Base-by-base conservation (phyloP, 2,797 vertebrate species). In the Malacoctenus gilli region DNA sequence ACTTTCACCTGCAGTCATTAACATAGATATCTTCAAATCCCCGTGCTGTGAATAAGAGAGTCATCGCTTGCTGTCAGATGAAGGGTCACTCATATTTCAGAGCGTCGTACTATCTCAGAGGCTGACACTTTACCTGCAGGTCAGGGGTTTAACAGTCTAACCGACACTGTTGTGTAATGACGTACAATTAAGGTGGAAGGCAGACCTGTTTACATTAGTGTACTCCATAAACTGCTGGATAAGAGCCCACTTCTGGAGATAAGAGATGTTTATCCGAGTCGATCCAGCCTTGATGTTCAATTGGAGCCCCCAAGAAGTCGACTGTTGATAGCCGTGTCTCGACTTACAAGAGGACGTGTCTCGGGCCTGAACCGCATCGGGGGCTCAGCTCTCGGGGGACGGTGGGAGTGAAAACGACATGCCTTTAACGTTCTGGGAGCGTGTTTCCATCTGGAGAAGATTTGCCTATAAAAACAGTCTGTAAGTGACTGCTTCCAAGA, bases 1-100 rank as follows among this genome's bases (percentile, higher is more conserved):
- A 84, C 83, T 86, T 85, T 86, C 82, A 75, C 85, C 83, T 75
- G 54, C 18, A 0, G 5, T 77, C 77, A 74, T 82, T 74, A 79
- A 77, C 75, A 78, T 52, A 68, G 28, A 80, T 78, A 60, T 77
- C 75, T 71, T 59, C 20, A 71, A 81, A 77, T 64, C 75, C 65
- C 47, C 13, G 35, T 1, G 13, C 7, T 32, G 43, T 58, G 75
- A 47, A 72, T 47, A 73, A 19, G 15, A 32, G 3, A 0, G 28
- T 30, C 40, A 61, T 53, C 54, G 34, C 41, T 48, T 65, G 25
- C 14, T 32, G 42, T 31, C 1, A 37, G 50, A 49, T 49, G 41
- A 63, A 68, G 35, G 23, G 9, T 4, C 30, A 15, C 55, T 35
- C 28, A 51, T 38, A 44, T 59, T 61, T 54, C 13, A 68, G 41